A percentile compares a stretch with the other conserved stretches of the same genome.
Conservation (phyloP, 2,888 invertebrate species). For the Pseudanteris insignis region DNA sequence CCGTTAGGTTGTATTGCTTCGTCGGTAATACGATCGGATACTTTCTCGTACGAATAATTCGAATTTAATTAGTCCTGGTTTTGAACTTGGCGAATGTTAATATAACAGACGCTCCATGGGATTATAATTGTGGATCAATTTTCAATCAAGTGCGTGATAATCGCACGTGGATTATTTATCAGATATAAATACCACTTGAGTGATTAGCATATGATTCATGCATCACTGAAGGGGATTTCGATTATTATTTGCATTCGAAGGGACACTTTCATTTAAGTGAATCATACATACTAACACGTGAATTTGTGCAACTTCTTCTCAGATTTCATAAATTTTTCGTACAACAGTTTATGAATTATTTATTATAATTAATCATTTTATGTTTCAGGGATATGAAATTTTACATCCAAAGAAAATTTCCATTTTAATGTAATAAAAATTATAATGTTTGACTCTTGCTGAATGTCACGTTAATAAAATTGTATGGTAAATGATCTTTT, state of each 20-base stretch:
- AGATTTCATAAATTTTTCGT: too few relatives aligned
- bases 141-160: constrained; percentile 13
- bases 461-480: too few relatives aligned
- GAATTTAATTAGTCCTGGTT: constrained; percentile 17
- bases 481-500: too few relatives aligned
- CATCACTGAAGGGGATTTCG: neutral
- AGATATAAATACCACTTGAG: neutral
- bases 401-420: too few relatives aligned
- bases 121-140: constrained; percentile 15
- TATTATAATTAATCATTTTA: too few relatives aligned
- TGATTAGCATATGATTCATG: constrained; percentile 3
- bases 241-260: too few relatives aligned
- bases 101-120: constrained; percentile 9
- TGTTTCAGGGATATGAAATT: too few relatives aligned
- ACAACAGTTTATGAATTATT: too few relatives aligned
- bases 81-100: constrained; percentile 10
- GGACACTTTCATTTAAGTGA: neutral
- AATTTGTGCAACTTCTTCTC: neutral
- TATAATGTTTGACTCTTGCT: too few relatives aligned
- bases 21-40: constrained; percentile 13
- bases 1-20: constrained; percentile 7
- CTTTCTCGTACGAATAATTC: constrained; percentile 19
- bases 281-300: too few relatives aligned
- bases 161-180: constrained; percentile 6
- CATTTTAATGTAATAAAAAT: too few relatives aligned